Evolutionary conservation across 2,113 vertebrate genomes (phyloP), one percentile per base, ranked within the genome.

Genomic region (Octodon degus): DNA sequence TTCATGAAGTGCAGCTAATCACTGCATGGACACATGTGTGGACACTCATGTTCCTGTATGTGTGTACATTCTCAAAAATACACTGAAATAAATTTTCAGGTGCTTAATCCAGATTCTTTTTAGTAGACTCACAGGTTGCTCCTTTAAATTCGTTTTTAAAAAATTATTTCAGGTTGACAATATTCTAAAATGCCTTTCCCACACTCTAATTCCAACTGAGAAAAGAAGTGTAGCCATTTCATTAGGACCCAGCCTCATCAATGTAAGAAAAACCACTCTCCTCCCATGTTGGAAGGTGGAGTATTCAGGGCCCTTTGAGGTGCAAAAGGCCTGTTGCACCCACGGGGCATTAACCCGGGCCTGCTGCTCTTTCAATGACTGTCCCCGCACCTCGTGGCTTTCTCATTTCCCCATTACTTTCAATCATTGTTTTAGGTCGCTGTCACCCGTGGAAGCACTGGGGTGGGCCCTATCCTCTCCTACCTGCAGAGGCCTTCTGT

Each of bases 31-130:
- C 37, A 37, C 22, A 10, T 13, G 3, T 12, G 34, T 55, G 32
- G 40, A 20, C 12, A 3, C 0, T 0, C 6, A 4, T 63, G 13
- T 50, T 50, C 50, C 50, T 50, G 8, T 62, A 9, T 1, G 0
- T 30, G n/a, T 60, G 5, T 24, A 30, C 16, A 19, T 30, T 40
- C 27, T 74, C 92, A 34, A 68, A 70, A 80, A 47, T 8, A 4
- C 12, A 12, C 43, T 25, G 37, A 87, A 86, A 88, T 27, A 22
- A 27, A 12, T 58, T 22, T 43, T 55, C 37, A 37, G 70, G 80
- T 5, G 72, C 60, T 82, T 83, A 32, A 83, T 47, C 1, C 7
- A n/a, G 43, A 67, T 37, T 62, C 65, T 55, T 70, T 37, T 70
- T 67, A 6, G 7, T 85, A 17, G n/a, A 93, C 32, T 90, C 86